phyloP scores from a whole-genome alignment of 2,113 vertebrate species.

The Chascanopsetta lugubris region DNA sequence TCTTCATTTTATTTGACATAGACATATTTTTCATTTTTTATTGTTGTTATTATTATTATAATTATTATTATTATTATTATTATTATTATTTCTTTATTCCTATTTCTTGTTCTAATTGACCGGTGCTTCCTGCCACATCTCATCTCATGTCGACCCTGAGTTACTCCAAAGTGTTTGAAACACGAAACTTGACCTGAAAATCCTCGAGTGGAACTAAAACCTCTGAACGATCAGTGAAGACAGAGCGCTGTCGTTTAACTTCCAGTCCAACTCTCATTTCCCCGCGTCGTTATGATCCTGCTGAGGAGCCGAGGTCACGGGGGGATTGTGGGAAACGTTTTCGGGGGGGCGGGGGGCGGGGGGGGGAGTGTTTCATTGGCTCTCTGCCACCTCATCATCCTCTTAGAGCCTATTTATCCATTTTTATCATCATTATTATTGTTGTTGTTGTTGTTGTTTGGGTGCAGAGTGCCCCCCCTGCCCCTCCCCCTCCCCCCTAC shows the following conservation, averaged over 20 bases:
- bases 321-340: too few relatives aligned
- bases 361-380: too few relatives aligned
- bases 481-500: conserved; percentile 47
- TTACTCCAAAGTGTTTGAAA: not conserved
- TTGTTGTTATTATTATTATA: too few relatives aligned
- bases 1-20: too few relatives aligned
- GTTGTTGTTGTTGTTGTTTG: conserved; percentile 41
- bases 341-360: too few relatives aligned
- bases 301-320: not conserved
- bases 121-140: too few relatives aligned
- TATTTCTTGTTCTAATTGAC: too few relatives aligned
- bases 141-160: too few relatives aligned
- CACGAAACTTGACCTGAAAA: not conserved
- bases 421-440: too few relatives aligned
- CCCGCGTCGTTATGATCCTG: not conserved
- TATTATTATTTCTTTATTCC: too few relatives aligned
- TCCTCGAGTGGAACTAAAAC: not conserved
- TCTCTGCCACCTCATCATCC: not conserved
- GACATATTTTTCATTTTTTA: too few relatives aligned
- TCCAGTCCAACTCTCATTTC: not conserved
- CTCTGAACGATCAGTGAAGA: not conserved
- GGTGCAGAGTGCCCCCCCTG: conserved; percentile 31
- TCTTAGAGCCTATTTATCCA: not conserved
- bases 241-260: not conserved
- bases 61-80: too few relatives aligned